Evolutionary conservation across 2,797 vertebrate genomes (phyloP).

Genomic region (Acanthis flammea): DNA sequence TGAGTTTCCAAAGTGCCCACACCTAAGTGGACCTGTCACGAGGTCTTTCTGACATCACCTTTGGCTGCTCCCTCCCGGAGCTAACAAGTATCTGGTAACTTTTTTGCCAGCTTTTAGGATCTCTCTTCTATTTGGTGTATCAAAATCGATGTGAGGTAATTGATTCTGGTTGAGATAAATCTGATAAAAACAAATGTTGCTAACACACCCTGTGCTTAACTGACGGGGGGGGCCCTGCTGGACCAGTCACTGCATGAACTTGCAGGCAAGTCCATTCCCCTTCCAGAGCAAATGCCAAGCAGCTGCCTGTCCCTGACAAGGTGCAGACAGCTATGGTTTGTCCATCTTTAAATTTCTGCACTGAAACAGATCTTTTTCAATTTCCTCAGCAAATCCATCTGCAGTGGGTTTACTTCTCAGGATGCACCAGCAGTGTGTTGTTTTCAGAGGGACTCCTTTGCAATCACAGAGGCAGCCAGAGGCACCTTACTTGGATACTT

Average conservation of each 20-base stretch:
- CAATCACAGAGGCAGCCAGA: not conserved
- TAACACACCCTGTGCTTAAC: not conserved
- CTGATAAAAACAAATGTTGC: not conserved
- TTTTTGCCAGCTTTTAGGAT: not conserved
- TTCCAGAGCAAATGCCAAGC: not conserved
- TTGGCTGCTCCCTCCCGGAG: not conserved
- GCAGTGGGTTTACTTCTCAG: not conserved
- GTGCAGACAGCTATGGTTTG: rapidly evolving
- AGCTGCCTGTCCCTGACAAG: not conserved
- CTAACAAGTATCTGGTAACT: not conserved
- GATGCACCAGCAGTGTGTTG: not conserved
- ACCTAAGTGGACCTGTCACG: rapidly evolving
- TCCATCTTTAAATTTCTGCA: not conserved
- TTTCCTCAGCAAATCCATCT: not conserved
- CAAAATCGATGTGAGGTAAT: not conserved
- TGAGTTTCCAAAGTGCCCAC: not conserved
- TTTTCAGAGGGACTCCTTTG: not conserved
- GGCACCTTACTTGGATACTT: not conserved
- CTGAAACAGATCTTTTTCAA: not conserved
- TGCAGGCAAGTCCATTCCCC: rapidly evolving
- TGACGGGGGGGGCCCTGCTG: not conserved
- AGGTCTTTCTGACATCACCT: not conserved
- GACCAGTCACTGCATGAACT: rapidly evolving
- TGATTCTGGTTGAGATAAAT: not conserved
- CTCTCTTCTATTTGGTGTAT: not conserved